Evolutionary conservation across 2,888 invertebrate species (phyloP).

Genomic region (Hirtodrosophila histrioides): DNA sequence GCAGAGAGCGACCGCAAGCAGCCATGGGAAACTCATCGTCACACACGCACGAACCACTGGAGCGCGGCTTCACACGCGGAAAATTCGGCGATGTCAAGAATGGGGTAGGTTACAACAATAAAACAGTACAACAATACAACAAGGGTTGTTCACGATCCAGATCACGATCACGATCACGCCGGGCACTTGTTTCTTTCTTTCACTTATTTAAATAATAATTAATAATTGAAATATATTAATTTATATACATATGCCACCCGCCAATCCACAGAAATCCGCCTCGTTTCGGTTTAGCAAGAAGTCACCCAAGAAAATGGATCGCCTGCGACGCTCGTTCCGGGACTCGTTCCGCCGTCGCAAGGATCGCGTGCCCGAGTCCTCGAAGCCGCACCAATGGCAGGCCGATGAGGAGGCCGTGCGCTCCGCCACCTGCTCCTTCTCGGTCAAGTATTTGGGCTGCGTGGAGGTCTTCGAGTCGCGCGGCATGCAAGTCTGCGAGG

Average conservation of each 20-base stretch:
- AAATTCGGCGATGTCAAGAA: slow-evolving; percentile 85
- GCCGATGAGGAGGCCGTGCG: slow-evolving; percentile 98
- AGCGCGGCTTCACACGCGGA: slow-evolving; percentile 86
- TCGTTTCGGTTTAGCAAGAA: slow-evolving; percentile 86
- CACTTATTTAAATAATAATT: no score
- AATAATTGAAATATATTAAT: background rate
- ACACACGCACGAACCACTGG: slow-evolving; percentile 92
- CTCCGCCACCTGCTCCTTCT: slow-evolving; percentile 97
- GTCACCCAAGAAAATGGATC: slow-evolving; percentile 93
- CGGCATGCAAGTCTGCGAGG: slow-evolving; percentile 99
- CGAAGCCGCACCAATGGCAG: slow-evolving; percentile 99
- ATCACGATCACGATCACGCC: no score
- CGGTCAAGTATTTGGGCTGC: slow-evolving; percentile 99
- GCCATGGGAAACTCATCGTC: slow-evolving; percentile 93
- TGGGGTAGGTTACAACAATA: slow-evolving; percentile 82
- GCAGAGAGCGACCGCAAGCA: slow-evolving; percentile 28
- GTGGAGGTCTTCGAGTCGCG: slow-evolving; percentile 99
- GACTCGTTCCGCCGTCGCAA: slow-evolving; percentile 97
- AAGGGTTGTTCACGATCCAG: slow-evolving; percentile 52
- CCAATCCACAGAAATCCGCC: slow-evolving; percentile 85
- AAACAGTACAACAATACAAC: background rate
- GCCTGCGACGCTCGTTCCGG: slow-evolving; percentile 94
- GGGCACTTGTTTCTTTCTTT: slow-evolving; percentile 76
- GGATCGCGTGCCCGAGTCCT: slow-evolving; percentile 94
- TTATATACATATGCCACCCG: background rate